Percentiles rank a stretch among this genome's conserved stretches.
Evolutionary conservation across 1,140 invertebrate genomes (phyloP).

Genomic region (Drosophila aff.): DNA sequence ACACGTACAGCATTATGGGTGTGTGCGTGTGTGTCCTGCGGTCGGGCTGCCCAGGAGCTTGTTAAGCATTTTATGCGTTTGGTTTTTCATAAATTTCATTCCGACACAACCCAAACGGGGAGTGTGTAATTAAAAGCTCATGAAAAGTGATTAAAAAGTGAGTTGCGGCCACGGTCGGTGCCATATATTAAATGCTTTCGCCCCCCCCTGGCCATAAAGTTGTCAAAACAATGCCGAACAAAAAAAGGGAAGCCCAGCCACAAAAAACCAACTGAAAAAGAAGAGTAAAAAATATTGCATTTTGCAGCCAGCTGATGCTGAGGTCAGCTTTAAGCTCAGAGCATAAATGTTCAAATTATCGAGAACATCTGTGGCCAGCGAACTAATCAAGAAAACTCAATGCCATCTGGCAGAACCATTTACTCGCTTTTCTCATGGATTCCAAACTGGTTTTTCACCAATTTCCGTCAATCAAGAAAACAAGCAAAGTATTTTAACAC

Average conservation of each 20-base stretch:
- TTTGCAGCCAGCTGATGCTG: slow-evolving; percentile 28
- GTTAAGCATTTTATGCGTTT: slow-evolving; percentile 71
- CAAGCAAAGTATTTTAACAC: slow-evolving; percentile 52
- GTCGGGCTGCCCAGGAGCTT: slow-evolving; percentile 49
- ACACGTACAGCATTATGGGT: background rate
- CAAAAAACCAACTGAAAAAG: background rate
- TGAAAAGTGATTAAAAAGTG: slow-evolving; percentile 82
- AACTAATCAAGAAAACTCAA: slow-evolving; percentile 33
- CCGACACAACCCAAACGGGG: slow-evolving; percentile 41
- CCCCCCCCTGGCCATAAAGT: slow-evolving; percentile 54
- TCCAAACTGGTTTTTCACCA: slow-evolving; percentile 33
- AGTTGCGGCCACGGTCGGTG: slow-evolving; percentile 62
- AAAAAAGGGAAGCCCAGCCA: slow-evolving; percentile 10
- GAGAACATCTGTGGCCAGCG: slow-evolving; percentile 1
- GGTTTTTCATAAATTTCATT: slow-evolving; percentile 69
- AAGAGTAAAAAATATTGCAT: slow-evolving; percentile 20
- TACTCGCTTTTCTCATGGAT: slow-evolving; percentile 35
- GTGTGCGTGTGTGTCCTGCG: slow-evolving; percentile 28
- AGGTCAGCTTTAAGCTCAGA: slow-evolving; percentile 17
- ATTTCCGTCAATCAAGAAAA: slow-evolving; percentile 47
- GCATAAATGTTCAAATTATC: background rate
- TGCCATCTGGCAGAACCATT: slow-evolving; percentile 38
- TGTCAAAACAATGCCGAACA: slow-evolving; percentile 67
- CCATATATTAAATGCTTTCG: slow-evolving; percentile 70
- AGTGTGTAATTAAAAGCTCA: slow-evolving; percentile 78